phyloP scores from a whole-genome alignment of 2,113 vertebrate species.

The Numenius arquata region DNA sequence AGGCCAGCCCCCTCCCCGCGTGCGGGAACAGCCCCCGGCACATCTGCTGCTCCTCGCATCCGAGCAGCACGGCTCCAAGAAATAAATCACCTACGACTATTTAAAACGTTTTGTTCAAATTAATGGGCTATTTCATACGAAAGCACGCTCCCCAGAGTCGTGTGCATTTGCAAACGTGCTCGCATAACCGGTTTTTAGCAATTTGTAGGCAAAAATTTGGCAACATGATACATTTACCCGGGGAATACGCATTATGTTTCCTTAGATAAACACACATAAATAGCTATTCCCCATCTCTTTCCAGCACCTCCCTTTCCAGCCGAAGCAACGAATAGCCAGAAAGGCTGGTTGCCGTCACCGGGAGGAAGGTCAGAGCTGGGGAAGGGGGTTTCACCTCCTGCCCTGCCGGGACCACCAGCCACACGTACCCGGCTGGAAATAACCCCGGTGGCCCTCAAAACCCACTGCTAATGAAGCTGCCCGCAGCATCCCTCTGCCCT shows the following conservation, averaged over 20 bases:
- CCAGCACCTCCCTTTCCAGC: neutral
- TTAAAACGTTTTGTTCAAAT: slow-evolving; percentile 45
- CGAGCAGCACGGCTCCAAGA: neutral
- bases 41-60: neutral
- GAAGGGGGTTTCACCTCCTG: rapidly evolving
- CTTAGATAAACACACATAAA: neutral
- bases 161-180: neutral
- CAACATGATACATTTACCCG: neutral
- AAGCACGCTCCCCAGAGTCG: neutral
- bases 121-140: slow-evolving; percentile 40
- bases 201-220: slow-evolving; percentile 40
- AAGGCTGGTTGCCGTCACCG: neutral
- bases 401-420: neutral
- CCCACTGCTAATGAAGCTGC: neutral
- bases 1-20: no score
- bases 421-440: neutral
- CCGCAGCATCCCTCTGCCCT: neutral
- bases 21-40: neutral
- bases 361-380: neutral
- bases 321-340: neutral
- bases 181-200: neutral
- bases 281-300: neutral
- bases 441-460: neutral
- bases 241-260: neutral
- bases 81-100: neutral